Percentiles rank a stretch among this genome's conserved stretches.
phyloP scores from a whole-genome alignment of 2,888 invertebrate genomes.

The Mycalesis mineus region DNA sequence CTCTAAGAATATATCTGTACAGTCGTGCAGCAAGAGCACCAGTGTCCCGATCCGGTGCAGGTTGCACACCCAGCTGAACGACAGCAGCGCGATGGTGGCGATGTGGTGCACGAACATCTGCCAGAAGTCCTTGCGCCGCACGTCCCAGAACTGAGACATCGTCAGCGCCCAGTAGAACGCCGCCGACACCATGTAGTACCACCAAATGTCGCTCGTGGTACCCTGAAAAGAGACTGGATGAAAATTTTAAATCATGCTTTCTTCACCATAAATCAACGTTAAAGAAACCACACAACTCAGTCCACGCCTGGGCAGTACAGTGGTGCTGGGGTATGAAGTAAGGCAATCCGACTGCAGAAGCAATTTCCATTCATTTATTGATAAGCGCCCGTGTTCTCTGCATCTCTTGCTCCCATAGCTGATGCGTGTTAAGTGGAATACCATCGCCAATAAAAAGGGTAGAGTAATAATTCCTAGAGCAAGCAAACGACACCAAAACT shows the following conservation, averaged over 20 bases:
- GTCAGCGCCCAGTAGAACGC: constrained; percentile 97
- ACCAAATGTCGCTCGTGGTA: constrained; percentile 90
- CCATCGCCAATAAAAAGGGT: too few species aligned
- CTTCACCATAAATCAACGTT: too few species aligned
- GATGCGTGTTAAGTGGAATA: too few species aligned
- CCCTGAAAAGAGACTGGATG: constrained; percentile 76
- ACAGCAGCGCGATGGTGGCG: constrained; percentile 92
- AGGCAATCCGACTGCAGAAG: too few species aligned
- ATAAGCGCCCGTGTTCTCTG: too few species aligned
- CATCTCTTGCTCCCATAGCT: too few species aligned
- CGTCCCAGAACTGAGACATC: constrained; percentile 95
- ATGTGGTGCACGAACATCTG: constrained; percentile 99
- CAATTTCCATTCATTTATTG: too few species aligned
- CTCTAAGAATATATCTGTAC: constrained; percentile 93
- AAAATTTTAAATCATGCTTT: constrained; percentile 9
- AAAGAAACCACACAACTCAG: too few species aligned
- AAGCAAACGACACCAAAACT: too few species aligned
- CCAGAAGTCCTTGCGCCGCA: constrained; percentile 96
- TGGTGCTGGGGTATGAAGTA: too few species aligned
- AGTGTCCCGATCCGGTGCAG: constrained; percentile 94
- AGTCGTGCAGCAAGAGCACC: constrained; percentile 91
- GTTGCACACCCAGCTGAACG: constrained; percentile 97
- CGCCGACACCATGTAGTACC: constrained; percentile 97
- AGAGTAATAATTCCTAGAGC: too few species aligned
- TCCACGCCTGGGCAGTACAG: too few species aligned